Evolutionary conservation across 2,888 invertebrate species (phyloP).

Genomic region (Chalcosyrphus nemorum): DNA sequence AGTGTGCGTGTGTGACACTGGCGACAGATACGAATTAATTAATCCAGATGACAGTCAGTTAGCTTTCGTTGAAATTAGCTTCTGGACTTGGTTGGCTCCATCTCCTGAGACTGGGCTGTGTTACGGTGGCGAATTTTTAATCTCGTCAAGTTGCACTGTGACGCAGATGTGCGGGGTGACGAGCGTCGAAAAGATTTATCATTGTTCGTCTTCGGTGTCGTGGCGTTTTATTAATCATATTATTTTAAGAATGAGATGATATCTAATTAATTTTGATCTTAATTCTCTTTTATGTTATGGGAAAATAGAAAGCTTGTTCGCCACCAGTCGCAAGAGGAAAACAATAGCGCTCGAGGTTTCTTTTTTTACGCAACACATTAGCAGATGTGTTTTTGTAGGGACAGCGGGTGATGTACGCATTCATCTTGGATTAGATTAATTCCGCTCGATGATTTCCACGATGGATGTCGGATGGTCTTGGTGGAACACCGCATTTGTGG

Average conservation of each 20-base stretch:
- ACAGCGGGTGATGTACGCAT: constrained; percentile 50
- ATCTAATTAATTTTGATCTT: constrained; percentile 70
- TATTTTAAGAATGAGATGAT: constrained; percentile 71
- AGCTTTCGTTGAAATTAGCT: constrained; percentile 43
- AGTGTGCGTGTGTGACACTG: constrained; percentile 7
- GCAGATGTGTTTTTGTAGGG: constrained; percentile 51
- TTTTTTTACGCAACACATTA: constrained; percentile 45
- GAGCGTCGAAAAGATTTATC: constrained; percentile 51
- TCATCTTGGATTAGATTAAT: constrained; percentile 64
- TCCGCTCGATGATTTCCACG: constrained; percentile 35
- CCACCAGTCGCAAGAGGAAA: constrained; percentile 32
- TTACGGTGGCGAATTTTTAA: constrained; percentile 44
- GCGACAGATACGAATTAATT: constrained; percentile 61
- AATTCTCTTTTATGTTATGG: constrained; percentile 64
- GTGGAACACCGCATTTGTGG: constrained; percentile 21
- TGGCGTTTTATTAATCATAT: constrained; percentile 64
- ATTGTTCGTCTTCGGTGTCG: constrained; percentile 48
- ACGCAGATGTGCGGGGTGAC: background rate
- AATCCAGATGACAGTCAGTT: constrained; percentile 58
- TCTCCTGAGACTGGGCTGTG: background rate
- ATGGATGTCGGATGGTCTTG: constrained; percentile 31
- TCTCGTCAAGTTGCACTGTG: constrained; percentile 25
- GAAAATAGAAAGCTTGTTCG: constrained; percentile 45
- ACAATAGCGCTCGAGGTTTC: constrained; percentile 39
- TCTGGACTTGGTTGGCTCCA: constrained; percentile 21